Percentiles rank a stretch among this genome's conserved stretches.
Evolutionary conservation across 2,888 invertebrate genomes (phyloP).

Genomic region (Dorcus parallelipipedus): DNA sequence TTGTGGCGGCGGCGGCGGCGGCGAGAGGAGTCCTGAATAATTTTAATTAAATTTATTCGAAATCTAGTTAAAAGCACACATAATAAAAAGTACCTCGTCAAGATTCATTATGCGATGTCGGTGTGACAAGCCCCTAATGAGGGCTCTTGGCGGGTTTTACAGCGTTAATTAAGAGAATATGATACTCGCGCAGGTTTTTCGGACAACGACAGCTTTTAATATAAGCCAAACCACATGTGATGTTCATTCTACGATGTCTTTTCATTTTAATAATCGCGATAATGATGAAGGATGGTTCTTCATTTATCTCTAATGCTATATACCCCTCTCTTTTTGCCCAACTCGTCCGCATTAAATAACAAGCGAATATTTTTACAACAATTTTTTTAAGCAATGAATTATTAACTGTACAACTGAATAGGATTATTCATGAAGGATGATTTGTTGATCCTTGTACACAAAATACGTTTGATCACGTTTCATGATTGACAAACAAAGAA

Average conservation of each 20-base stretch:
- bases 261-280: slow-evolving; percentile 27
- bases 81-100: slow-evolving; percentile 48
- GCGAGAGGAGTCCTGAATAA: slow-evolving; percentile 37
- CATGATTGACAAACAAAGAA: no score
- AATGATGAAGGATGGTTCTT: slow-evolving; percentile 26
- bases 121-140: slow-evolving; percentile 49
- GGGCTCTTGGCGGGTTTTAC: slow-evolving; percentile 47
- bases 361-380: no score
- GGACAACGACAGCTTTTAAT: slow-evolving; percentile 41
- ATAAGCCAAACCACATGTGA: slow-evolving; percentile 35
- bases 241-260: slow-evolving; percentile 24
- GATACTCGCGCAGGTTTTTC: slow-evolving; percentile 43
- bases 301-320: slow-evolving; percentile 9
- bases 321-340: not conserved
- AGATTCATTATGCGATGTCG: slow-evolving; percentile 48
- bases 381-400: no score
- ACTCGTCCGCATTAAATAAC: not conserved
- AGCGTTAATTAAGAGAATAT: slow-evolving; percentile 49
- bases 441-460: no score
- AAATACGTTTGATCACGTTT: no score
- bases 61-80: slow-evolving; percentile 45
- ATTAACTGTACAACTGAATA: no score
- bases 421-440: no score
- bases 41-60: slow-evolving; percentile 48
- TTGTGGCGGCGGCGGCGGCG: slow-evolving; percentile 13